Conservation (phyloP, 2,113 vertebrate genomes). For the Rissa tridactyla region DNA sequence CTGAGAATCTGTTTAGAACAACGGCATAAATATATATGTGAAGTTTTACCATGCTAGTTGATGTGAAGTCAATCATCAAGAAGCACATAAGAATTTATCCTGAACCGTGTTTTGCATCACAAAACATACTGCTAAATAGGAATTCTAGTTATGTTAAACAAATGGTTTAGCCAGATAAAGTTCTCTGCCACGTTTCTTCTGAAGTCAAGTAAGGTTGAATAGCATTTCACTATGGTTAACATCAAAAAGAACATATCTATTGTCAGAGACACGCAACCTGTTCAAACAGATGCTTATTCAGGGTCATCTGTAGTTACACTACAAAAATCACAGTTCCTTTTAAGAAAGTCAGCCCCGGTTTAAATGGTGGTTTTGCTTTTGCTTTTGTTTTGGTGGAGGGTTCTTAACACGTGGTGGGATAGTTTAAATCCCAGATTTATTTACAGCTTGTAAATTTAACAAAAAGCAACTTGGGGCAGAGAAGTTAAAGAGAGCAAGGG, state of each 20-base stretch:
- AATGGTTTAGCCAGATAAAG: background rate
- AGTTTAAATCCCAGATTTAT: background rate
- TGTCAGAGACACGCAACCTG: conserved; percentile 30
- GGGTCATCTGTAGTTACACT: background rate
- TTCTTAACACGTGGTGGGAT: background rate
- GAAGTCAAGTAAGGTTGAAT: conserved; percentile 31
- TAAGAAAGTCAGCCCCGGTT: background rate
- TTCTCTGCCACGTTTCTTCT: background rate
- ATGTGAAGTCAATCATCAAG: background rate
- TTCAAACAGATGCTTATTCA: conserved; percentile 61
- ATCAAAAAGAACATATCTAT: conserved; percentile 4
- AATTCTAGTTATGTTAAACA: conserved; percentile 11
- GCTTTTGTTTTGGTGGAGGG: background rate
- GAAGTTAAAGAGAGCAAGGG: background rate
- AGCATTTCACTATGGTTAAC: conserved; percentile 37
- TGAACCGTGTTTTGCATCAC: background rate
- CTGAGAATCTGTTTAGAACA: background rate
- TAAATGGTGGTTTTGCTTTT: background rate
- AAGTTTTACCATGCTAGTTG: background rate
- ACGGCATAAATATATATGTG: background rate
- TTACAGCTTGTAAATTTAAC: background rate
- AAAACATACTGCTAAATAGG: background rate
- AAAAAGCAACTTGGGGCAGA: background rate
- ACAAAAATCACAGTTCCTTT: conserved; percentile 31
- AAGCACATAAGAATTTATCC: background rate